These are phyloP conservation scores for Glandiceps talaboti DNA, from an alignment of 53 echinoderm and acorn worm species.

Conservation along the genomic window DNA sequence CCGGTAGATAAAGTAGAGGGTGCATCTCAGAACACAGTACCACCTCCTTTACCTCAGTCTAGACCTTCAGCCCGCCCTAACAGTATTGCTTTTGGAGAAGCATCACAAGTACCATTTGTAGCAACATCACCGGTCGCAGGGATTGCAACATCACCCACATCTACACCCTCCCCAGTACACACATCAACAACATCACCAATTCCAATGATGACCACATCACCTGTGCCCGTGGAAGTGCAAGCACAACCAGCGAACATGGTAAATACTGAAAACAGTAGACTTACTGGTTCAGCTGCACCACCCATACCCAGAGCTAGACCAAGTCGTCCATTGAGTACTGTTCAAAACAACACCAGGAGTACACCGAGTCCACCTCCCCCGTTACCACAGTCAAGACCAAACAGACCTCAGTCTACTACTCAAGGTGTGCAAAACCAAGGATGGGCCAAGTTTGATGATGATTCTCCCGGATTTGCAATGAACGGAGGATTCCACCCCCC, in stretches of 20 bases:
- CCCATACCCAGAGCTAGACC: not conserved
- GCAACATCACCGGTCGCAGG: not conserved
- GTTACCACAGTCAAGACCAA: not conserved
- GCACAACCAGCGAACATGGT: too few species aligned
- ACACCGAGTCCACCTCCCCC: not conserved
- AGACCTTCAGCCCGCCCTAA: slow-evolving; percentile 8
- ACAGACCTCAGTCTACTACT: not conserved
- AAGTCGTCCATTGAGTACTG: not conserved
- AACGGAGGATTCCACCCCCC: not conserved
- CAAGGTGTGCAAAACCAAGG: not conserved
- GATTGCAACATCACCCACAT: too few species aligned
- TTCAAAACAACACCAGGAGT: not conserved
- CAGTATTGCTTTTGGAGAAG: not conserved
- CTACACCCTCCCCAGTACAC: too few species aligned
- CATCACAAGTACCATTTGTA: not conserved
- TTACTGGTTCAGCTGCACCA: not conserved
- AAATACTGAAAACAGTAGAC: too few species aligned
- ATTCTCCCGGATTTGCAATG: not conserved
- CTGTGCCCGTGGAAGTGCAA: not conserved
- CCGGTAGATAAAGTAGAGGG: not conserved
- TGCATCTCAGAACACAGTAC: not conserved
- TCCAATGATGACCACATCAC: not conserved
- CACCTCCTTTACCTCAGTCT: slow-evolving; percentile 20
- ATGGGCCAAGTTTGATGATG: not conserved
- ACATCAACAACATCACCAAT: too few species aligned